Evolutionary conservation across 2,113 vertebrate species (phyloP).

Genomic region (Brachypodius melanocephalos): DNA sequence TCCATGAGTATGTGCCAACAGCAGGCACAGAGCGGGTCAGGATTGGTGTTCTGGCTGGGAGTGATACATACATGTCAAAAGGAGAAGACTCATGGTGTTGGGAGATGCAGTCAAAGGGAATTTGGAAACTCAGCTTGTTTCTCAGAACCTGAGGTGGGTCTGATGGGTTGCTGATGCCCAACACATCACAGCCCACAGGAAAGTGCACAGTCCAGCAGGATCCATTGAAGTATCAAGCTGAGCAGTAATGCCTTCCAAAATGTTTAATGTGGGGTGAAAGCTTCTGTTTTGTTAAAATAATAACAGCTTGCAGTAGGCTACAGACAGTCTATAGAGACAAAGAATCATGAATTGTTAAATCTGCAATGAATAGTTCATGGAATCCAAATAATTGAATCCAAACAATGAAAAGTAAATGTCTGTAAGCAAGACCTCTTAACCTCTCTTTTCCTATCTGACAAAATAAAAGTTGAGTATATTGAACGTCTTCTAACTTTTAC

Average conservation of each 20-base stretch:
- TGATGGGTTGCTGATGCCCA: background rate
- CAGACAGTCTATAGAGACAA: background rate
- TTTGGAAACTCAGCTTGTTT: background rate
- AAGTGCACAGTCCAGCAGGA: background rate
- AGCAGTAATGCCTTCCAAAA: background rate
- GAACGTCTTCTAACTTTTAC: background rate
- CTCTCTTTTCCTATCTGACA: background rate
- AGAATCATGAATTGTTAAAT: background rate
- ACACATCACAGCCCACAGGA: background rate
- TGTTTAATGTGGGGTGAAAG: background rate
- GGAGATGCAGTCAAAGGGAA: background rate
- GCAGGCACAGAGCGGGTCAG: background rate
- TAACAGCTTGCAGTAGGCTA: background rate
- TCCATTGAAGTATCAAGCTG: accelerated
- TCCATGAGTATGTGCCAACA: background rate
- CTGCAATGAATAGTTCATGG: background rate
- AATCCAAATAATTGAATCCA: background rate
- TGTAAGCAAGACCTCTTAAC: background rate
- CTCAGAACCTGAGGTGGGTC: background rate
- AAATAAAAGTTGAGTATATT: background rate
- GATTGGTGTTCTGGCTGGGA: background rate
- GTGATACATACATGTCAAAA: background rate
- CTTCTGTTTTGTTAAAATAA: background rate
- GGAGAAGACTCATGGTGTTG: background rate
- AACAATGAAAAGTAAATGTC: background rate